Conservation (phyloP, 2,113 vertebrate genomes). For the Pteropus alecto region DNA sequence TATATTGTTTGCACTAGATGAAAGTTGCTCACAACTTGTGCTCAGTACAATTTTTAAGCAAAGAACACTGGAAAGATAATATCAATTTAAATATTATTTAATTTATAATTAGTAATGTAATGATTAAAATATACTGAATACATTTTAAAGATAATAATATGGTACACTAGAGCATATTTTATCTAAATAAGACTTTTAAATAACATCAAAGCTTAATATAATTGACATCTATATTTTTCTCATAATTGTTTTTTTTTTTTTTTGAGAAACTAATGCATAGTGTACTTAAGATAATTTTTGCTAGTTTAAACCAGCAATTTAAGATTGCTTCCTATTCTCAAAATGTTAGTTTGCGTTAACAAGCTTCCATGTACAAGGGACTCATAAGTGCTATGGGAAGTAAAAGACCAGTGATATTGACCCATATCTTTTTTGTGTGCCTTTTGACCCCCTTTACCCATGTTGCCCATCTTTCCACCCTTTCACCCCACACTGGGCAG, state of each 20-base stretch:
- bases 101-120: not conserved
- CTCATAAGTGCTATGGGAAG: not conserved
- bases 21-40: not conserved
- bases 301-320: not conserved
- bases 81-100: not conserved
- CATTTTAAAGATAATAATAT: not conserved
- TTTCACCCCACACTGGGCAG: not conserved
- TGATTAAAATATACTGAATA: not conserved
- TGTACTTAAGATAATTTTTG: not conserved
- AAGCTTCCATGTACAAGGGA: not conserved
- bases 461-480: not conserved
- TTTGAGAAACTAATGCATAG: not conserved
- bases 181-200: not conserved
- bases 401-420: not conserved
- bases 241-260: not conserved
- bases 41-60: not conserved
- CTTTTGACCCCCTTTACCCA: not conserved
- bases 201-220: not conserved
- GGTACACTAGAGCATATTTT: not conserved
- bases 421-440: not conserved
- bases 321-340: not conserved
- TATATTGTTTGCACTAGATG: not conserved
- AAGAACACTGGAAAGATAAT: not conserved
- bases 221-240: not conserved
- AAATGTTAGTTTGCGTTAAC: not conserved